A percentile compares a stretch with the other conserved stretches of the same genome.
Evolutionary conservation across 1,140 invertebrate species (phyloP).

Genomic region (Reticulitermes speratus): DNA sequence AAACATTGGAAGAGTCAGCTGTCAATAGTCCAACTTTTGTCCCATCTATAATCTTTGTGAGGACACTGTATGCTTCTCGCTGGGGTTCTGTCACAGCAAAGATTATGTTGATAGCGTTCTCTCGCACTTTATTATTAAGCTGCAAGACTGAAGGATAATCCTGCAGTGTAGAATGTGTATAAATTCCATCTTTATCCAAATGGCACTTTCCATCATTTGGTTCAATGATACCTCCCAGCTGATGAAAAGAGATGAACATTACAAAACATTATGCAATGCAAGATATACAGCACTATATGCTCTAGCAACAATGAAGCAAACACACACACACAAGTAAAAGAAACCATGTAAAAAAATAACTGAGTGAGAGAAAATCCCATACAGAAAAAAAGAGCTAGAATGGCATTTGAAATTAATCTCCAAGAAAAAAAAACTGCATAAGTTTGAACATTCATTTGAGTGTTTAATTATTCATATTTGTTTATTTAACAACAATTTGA

Average conservation of each 20-base stretch:
- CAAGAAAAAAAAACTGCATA: no score
- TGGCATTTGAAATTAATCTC: no score
- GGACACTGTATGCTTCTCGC: slow-evolving; percentile 76
- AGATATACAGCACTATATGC: neutral
- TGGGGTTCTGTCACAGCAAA: slow-evolving; percentile 96
- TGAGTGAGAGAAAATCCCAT: no score
- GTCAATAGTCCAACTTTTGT: slow-evolving; percentile 82
- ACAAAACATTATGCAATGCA: neutral
- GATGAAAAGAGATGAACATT: slow-evolving; percentile 36
- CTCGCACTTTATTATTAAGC: slow-evolving; percentile 68
- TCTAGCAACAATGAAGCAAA: no score
- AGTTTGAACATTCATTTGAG: no score
- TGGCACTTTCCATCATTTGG: slow-evolving; percentile 73
- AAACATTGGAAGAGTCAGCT: slow-evolving; percentile 90
- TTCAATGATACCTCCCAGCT: slow-evolving; percentile 68
- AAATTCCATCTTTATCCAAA: slow-evolving; percentile 55
- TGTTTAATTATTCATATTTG: no score
- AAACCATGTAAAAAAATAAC: no score
- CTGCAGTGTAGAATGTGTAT: slow-evolving; percentile 66
- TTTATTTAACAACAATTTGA: no score
- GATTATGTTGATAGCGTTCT: slow-evolving; percentile 95
- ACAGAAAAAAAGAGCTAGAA: no score
- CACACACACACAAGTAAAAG: no score
- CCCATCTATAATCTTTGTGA: slow-evolving; percentile 77
- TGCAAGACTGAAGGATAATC: slow-evolving; percentile 99